Evolutionary conservation across 2,113 vertebrate species (phyloP), one percentile per base, ranked within the genome.

Genomic region (Perca schrenkii): DNA sequence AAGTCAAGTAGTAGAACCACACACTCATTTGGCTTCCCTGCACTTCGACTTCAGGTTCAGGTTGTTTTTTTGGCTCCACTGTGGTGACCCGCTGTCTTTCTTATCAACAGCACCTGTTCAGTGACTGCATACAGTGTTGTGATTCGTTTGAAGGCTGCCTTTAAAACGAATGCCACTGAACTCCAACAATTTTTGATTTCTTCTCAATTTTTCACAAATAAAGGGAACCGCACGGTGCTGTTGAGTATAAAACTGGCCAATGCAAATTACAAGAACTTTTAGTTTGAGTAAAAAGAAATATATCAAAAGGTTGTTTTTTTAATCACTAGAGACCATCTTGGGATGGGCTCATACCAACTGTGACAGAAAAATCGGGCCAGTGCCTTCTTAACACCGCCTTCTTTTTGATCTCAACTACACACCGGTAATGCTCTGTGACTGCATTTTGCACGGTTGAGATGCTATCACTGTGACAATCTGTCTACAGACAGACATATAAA

Each of bases 31-130:
- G 73, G 64, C 19, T 61, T 36, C 1, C 1, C 12, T 17, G 54
- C 17, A 21, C 43, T 60, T 5, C 3, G 61, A 60, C 52, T n/a
- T 58, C 34, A 25, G 36, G 14, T 66, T 7, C 0, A 17, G 21
- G 7, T 34, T 47, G 12, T 4, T 5, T 6, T 57, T 62, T 34
- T 36, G 22, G 16, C 54, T 36, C 14, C 8, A 6, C 49, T 52
- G 25, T 36, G 82, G 47, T 2, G 7, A 65, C 40, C 0, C 6
- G 14, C 50, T 65, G 65, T 16, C 53, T 57, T 31, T 52, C 46
- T 46, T 46, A 69, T 62, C 8, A 34, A 3, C 69, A 52, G 56
- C 56, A 47, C 47, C 63, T 53, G 40, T 28, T 61, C 54, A 75
- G 15, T 19, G 1, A 50, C 47, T n/a, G 31, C 4, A 63, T 15